Evolutionary conservation across 2,888 invertebrate species (phyloP), one percentile per base, ranked within the genome.

Genomic region (Pollenia griseotomentosa): DNA sequence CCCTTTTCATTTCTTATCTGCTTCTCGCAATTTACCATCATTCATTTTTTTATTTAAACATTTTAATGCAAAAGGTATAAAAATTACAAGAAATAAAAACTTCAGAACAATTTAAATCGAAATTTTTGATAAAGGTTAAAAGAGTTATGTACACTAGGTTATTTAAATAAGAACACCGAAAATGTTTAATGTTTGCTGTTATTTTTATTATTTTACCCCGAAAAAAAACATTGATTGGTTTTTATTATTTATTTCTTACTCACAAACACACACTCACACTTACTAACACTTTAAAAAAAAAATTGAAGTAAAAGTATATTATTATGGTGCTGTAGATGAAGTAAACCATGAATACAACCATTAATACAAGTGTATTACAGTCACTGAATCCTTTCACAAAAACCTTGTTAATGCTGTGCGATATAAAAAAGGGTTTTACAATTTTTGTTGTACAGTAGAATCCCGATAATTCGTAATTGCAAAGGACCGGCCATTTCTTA

Each of bases 151-250:
- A 33, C 33, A 33, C 33, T 33, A 33, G 53, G 14, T 10, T 40
- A 6, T 70, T 14, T 40, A 53, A 33, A 23, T 44, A 12, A 44
- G 11, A 55, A 11, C 48, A 48, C 46, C 42, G 23, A 46, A 48
- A 70, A 33, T 48, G 33, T 51, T 68, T 68, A n/a, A n/a, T n/a
- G n/a, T n/a, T n/a, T n/a, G n/a, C n/a, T 53, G 42, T 42, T 51
- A 10, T 55, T 79, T 51, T 79, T 40, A 46, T 71, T 57, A 0
- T 61, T 23, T 33, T 46, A 9, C 19, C 57, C 57, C 10, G 33
- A 61, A 48, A 19, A 42, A 80, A 75, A 68, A 75, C 33, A 77
- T 63, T 77, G 75, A 83, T 83, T 77, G 70, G 44, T 70, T 70
- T 83, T 44, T 77, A 8, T 75, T 40, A 5, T 5, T 53, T 42